phyloP scores from a whole-genome alignment of 2,113 vertebrate genomes.

The Cynoglossus semilaevis region DNA sequence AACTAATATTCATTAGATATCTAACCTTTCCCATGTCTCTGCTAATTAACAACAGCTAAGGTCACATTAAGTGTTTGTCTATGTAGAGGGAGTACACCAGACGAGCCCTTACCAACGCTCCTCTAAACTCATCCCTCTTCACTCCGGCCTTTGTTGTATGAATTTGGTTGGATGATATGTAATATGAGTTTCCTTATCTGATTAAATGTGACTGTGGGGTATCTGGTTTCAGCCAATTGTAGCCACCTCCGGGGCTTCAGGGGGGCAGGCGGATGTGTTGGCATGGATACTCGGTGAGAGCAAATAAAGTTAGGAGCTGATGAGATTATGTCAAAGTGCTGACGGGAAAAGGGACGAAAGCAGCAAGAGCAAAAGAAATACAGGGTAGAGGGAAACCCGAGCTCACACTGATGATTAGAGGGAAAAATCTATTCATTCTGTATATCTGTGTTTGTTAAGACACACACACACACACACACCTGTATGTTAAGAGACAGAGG shows the following conservation, averaged over 20 bases:
- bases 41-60: not conserved
- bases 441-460: slow-evolving; percentile 3
- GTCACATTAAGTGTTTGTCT: slow-evolving; percentile 25
- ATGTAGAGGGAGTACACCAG: slow-evolving; percentile 26
- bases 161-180: slow-evolving; percentile 72
- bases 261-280: slow-evolving; percentile 70
- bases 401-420: slow-evolving; percentile 34
- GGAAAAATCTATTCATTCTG: slow-evolving; percentile 19
- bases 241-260: slow-evolving; percentile 69
- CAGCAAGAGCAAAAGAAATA: slow-evolving; percentile 38
- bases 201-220: slow-evolving; percentile 68
- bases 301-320: slow-evolving; percentile 70
- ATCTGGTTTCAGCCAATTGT: slow-evolving; percentile 72
- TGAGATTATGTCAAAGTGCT: slow-evolving; percentile 75
- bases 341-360: slow-evolving; percentile 67
- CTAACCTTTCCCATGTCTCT: not conserved
- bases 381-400: slow-evolving; percentile 48
- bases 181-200: slow-evolving; percentile 70
- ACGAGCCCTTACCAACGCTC: slow-evolving; percentile 52
- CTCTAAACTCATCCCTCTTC: slow-evolving; percentile 50
- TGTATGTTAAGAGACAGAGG: slow-evolving; percentile 17
- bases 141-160: slow-evolving; percentile 55
- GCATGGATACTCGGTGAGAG: slow-evolving; percentile 68
- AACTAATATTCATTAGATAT: too few species aligned
- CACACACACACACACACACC: slow-evolving; percentile 20